These are phyloP conservation scores for Formica aserva DNA, from an alignment of 2,888 invertebrate species.

Conservation along the genomic window DNA sequence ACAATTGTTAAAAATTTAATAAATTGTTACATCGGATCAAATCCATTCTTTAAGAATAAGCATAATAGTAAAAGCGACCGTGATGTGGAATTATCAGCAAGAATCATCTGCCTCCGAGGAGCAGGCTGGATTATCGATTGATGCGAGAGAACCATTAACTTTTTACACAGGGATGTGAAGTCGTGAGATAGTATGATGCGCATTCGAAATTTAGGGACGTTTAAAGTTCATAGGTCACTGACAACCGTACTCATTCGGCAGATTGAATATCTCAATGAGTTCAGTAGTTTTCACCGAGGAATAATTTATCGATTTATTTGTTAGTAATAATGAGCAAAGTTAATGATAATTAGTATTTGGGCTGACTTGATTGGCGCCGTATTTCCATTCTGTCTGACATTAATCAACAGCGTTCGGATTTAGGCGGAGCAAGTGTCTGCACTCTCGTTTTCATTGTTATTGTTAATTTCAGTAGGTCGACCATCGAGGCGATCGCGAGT, in stretches of 20 bases:
- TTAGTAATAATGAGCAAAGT: background rate
- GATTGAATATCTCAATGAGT: background rate
- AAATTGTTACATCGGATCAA: background rate
- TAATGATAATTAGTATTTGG: background rate
- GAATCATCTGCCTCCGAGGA: background rate
- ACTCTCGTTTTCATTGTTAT: conserved; percentile 26
- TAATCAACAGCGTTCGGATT: conserved; percentile 7
- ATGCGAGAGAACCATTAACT: conserved; percentile 9
- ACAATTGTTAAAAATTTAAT: background rate
- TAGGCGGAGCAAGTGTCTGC: background rate
- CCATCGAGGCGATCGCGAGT: conserved; percentile 13
- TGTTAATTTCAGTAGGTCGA: conserved; percentile 28
- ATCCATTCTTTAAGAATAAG: background rate
- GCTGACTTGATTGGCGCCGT: background rate
- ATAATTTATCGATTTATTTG: background rate
- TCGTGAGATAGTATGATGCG: background rate
- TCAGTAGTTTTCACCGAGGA: background rate
- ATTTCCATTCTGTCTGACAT: background rate
- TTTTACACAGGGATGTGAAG: background rate
- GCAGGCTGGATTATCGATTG: conserved; percentile 18
- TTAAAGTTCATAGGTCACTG: conserved; percentile 9
- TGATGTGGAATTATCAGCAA: conserved; percentile 11
- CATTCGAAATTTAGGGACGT: conserved; percentile 1
- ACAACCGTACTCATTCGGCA: background rate
- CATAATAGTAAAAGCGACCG: no score